phyloP scores from a whole-genome alignment of 2,113 vertebrate genomes.

The Halcyon malimbica region DNA sequence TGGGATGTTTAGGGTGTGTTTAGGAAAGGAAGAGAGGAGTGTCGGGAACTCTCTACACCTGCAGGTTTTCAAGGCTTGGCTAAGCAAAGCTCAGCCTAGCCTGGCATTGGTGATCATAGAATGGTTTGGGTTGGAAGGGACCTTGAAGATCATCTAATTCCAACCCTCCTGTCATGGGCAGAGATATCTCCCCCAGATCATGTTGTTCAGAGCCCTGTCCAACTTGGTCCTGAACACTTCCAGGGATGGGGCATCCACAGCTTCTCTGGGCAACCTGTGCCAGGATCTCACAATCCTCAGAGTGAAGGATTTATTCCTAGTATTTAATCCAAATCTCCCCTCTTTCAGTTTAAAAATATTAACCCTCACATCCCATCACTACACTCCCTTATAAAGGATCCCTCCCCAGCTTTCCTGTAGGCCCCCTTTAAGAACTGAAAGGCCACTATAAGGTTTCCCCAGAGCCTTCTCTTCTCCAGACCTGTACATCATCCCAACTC shows the following conservation, averaged over 20 bases:
- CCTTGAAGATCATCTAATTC: neutral
- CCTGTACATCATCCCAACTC: neutral
- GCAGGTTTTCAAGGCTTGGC: neutral
- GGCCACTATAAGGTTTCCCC: neutral
- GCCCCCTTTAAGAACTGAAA: neutral
- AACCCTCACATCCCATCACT: neutral
- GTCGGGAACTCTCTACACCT: fast-evolving
- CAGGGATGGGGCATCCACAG: neutral
- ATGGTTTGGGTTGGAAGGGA: neutral
- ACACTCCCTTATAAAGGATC: neutral
- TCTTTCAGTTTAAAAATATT: neutral
- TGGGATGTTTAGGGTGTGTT: neutral
- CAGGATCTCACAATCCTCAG: neutral
- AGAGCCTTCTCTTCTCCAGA: neutral
- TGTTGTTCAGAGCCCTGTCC: neutral
- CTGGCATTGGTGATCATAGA: neutral
- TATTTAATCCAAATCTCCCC: neutral
- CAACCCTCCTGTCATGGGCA: neutral
- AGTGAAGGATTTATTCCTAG: neutral
- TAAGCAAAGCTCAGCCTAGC: neutral
- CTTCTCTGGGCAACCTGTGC: neutral
- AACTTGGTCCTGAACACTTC: neutral
- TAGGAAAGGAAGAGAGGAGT: neutral
- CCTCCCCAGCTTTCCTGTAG: neutral
- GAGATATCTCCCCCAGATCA: neutral